Evolutionary conservation across 1,140 invertebrate genomes (phyloP).

Genomic region (Bombus breviceps): DNA sequence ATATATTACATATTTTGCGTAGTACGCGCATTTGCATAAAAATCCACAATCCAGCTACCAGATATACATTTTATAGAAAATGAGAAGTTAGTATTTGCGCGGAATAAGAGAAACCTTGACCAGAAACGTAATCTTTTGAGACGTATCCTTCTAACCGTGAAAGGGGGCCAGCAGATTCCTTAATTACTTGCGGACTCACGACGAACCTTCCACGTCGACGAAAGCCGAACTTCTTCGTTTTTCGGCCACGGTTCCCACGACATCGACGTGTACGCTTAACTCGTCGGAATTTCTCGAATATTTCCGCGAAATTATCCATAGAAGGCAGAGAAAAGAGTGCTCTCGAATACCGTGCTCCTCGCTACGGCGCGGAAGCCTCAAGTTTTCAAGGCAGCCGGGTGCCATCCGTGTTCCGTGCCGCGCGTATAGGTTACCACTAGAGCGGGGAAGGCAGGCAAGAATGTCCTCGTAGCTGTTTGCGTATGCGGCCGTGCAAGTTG

Average conservation of each 20-base stretch:
- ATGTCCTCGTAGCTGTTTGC: conserved; percentile 1
- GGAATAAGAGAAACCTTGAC: background rate
- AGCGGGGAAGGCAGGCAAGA: background rate
- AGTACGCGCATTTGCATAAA: too few relatives aligned
- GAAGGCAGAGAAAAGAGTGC: conserved; percentile 14
- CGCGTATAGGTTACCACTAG: background rate
- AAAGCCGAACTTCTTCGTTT: background rate
- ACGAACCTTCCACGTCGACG: background rate
- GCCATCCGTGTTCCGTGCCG: background rate
- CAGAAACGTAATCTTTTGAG: background rate
- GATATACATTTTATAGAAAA: background rate
- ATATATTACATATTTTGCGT: too few relatives aligned
- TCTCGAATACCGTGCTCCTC: conserved; percentile 22
- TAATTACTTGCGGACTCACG: conserved; percentile 13
- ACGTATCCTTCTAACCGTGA: background rate
- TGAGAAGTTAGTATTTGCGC: background rate
- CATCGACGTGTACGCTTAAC: too few relatives aligned
- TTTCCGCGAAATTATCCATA: conserved; percentile 29
- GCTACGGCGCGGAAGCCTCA: background rate
- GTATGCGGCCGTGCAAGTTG: conserved; percentile 29
- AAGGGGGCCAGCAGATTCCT: conserved; percentile 17
- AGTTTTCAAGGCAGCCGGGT: conserved; percentile 29
- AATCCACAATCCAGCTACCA: too few relatives aligned
- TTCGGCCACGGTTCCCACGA: too few relatives aligned
- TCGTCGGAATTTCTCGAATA: background rate